Evolutionary conservation across 2,797 vertebrate genomes (phyloP).

Genomic region (Megaceryle alcyon): DNA sequence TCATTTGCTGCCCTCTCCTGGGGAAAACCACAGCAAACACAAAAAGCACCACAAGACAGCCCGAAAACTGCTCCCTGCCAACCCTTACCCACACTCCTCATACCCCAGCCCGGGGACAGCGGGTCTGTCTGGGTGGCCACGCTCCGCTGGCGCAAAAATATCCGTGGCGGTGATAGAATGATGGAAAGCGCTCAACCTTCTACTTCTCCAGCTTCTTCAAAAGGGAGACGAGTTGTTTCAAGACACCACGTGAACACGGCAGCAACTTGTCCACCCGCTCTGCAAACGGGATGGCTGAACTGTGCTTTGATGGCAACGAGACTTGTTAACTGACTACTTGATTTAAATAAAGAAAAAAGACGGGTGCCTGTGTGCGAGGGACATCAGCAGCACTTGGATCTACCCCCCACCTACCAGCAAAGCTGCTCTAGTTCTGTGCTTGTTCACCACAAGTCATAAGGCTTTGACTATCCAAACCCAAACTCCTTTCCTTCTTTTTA

Average conservation of each 20-base stretch:
- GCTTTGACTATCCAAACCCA: background rate
- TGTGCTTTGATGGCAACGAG: background rate
- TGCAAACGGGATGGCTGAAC: background rate
- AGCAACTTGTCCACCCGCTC: background rate
- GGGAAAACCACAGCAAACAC: background rate
- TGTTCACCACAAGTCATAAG: background rate
- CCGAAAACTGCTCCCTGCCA: accelerated
- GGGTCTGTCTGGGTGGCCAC: background rate
- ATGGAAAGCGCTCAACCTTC: background rate
- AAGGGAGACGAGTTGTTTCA: background rate
- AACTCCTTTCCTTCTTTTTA: background rate
- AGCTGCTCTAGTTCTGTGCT: background rate
- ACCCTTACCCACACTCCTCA: too few relatives aligned
- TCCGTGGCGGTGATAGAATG: background rate
- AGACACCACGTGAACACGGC: background rate
- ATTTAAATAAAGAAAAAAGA: too few relatives aligned
- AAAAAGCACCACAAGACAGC: background rate
- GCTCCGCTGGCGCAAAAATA: background rate
- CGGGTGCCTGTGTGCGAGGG: too few relatives aligned
- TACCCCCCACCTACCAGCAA: background rate
- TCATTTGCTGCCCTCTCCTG: conserved; percentile 56
- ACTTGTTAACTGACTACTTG: background rate
- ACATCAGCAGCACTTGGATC: too few relatives aligned
- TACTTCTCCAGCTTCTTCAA: background rate
- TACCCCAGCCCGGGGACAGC: background rate